Evolutionary conservation across 2,888 invertebrate species (phyloP).

Genomic region (Brenthis ino): DNA sequence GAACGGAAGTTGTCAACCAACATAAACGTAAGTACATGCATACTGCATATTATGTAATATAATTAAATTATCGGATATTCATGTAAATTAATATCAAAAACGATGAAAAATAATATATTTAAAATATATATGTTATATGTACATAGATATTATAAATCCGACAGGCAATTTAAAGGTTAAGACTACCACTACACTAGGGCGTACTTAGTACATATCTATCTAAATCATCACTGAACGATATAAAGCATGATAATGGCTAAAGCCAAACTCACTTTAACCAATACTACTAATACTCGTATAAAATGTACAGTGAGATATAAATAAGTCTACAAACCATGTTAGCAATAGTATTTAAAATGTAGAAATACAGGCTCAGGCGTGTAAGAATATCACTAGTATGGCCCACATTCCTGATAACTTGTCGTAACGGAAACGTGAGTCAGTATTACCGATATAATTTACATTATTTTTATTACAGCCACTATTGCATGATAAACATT

Average conservation of each 20-base stretch:
- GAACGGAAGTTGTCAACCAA: constrained; percentile 6
- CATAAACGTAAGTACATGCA: too few species aligned
- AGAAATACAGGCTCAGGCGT: constrained; percentile 49
- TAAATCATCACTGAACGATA: too few species aligned
- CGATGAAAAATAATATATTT: not conserved
- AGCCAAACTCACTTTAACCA: not conserved
- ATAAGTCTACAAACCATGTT: constrained; percentile 38
- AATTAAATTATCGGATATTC: constrained; percentile 8
- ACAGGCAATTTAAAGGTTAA: too few species aligned
- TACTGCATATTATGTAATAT: not conserved
- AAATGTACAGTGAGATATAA: constrained; percentile 12
- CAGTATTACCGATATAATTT: constrained; percentile 49
- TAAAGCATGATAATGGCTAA: not conserved
- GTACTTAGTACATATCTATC: too few species aligned
- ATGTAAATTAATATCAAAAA: constrained; percentile 9
- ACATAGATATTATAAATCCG: too few species aligned
- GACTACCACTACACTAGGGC: too few species aligned
- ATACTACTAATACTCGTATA: not conserved
- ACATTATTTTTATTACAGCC: constrained; percentile 37
- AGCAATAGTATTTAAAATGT: constrained; percentile 50
- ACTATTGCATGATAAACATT: constrained; percentile 33
- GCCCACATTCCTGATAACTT: constrained; percentile 73
- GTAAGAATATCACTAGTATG: constrained; percentile 63
- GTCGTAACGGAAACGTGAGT: constrained; percentile 70
- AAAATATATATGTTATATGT: not conserved